Evolutionary conservation across 2,888 invertebrate genomes (phyloP).

Genomic region (Spodoptera exigua): DNA sequence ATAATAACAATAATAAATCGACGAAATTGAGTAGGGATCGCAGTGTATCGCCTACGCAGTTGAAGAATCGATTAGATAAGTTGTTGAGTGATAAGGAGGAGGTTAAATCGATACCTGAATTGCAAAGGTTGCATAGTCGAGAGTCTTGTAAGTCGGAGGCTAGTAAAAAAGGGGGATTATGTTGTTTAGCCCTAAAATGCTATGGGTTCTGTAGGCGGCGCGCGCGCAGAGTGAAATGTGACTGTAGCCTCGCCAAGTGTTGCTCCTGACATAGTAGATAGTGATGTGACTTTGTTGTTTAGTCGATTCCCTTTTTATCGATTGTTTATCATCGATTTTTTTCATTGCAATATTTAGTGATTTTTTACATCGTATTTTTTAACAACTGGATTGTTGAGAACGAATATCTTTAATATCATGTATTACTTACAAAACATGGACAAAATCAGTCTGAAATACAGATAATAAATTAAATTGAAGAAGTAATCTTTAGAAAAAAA

Average conservation of each 20-base stretch:
- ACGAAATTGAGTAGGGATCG: conserved; percentile 73
- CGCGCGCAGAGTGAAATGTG: conserved; percentile 75
- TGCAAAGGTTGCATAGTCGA: conserved; percentile 78
- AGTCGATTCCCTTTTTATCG: conserved; percentile 33
- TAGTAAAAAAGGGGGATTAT: conserved; percentile 75
- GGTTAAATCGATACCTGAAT: conserved; percentile 68
- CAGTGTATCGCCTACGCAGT: conserved; percentile 90
- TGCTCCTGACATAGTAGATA: conserved; percentile 63
- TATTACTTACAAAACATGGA: no score
- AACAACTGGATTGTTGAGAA: no score
- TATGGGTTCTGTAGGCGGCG: conserved; percentile 82
- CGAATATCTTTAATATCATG: no score
- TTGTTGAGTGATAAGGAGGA: conserved; percentile 65
- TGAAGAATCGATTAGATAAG: conserved; percentile 90
- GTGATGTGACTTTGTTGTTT: conserved; percentile 23
- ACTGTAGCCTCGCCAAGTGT: conserved; percentile 75
- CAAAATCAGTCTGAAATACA: no score
- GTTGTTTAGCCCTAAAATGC: conserved; percentile 82
- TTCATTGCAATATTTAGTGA: no score
- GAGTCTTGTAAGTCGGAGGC: conserved; percentile 80
- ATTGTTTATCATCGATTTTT: conserved; percentile 32
- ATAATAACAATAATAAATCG: conserved; percentile 54
- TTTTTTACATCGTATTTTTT: no score
- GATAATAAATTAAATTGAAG: no score
- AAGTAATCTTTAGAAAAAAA: background rate